Percentiles rank a stretch among this genome's conserved stretches.
These are phyloP conservation scores for Drosophila nr. medialis DNA, from an alignment of 2,888 invertebrate genomes.

Conservation along the genomic window DNA sequence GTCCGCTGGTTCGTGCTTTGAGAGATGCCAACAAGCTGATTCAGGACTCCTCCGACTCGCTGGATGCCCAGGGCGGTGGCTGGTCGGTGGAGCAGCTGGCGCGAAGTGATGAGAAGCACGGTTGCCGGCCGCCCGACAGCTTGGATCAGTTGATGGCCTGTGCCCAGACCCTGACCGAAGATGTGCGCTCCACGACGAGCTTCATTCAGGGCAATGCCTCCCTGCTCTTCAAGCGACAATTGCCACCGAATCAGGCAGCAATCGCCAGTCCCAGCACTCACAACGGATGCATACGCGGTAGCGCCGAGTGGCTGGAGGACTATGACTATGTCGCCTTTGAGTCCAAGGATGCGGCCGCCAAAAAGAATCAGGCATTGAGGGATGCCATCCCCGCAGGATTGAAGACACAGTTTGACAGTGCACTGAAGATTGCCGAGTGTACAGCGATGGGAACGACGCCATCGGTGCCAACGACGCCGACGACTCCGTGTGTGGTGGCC, in stretches of 20 bases:
- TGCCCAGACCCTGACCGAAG: slow-evolving; percentile 93
- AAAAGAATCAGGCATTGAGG: slow-evolving; percentile 90
- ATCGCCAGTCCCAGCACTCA: slow-evolving; percentile 4
- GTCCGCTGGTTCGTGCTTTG: slow-evolving; percentile 91
- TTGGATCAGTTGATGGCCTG: slow-evolving; percentile 95
- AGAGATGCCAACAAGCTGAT: slow-evolving; percentile 92
- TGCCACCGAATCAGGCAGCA: slow-evolving; percentile 30
- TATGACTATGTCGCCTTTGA: slow-evolving; percentile 96
- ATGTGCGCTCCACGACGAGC: slow-evolving; percentile 94
- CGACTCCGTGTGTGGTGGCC: slow-evolving; percentile 31
- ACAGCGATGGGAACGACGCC: slow-evolving; percentile 85
- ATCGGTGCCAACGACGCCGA: slow-evolving; percentile 54
- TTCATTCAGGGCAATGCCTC: slow-evolving; percentile 95
- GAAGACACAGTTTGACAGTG: slow-evolving; percentile 90
- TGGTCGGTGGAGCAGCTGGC: slow-evolving; percentile 91
- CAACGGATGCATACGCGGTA: slow-evolving; percentile 55
- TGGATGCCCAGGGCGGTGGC: slow-evolving; percentile 91
- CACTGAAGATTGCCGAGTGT: slow-evolving; percentile 90
- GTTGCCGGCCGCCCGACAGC: slow-evolving; percentile 88
- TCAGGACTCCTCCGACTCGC: slow-evolving; percentile 90
- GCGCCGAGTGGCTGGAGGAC: slow-evolving; percentile 90
- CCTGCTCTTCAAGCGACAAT: slow-evolving; percentile 89
- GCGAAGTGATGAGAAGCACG: slow-evolving; percentile 85
- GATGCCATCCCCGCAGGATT: slow-evolving; percentile 89
- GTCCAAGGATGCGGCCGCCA: slow-evolving; percentile 89